These are phyloP conservation scores for Hystrix brachyura DNA, from an alignment of 2,113 vertebrate species.

Conservation along the genomic window DNA sequence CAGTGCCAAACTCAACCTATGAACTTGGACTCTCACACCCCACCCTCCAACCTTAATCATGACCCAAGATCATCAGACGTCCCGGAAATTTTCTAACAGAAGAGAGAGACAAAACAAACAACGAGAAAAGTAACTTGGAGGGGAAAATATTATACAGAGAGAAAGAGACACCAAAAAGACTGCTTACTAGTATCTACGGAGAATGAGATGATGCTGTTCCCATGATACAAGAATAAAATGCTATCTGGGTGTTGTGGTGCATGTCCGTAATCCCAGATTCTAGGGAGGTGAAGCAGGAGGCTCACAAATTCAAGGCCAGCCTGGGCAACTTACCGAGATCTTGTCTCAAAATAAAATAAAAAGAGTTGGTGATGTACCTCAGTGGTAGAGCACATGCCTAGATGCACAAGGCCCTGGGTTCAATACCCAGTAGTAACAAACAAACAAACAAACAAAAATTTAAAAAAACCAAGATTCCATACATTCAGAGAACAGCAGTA, in stretches of 20 bases:
- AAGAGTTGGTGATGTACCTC: not conserved
- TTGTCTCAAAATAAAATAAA: not conserved
- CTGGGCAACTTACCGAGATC: not conserved
- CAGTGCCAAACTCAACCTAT: not conserved
- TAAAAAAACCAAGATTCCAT: not conserved
- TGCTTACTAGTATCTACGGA: not conserved
- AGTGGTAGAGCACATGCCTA: not conserved
- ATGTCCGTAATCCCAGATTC: not conserved
- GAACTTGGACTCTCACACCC: not conserved
- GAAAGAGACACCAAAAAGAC: not conserved
- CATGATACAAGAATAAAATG: not conserved
- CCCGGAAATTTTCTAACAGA: conserved; percentile 22
- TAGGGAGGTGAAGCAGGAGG: not conserved
- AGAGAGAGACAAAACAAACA: not conserved
- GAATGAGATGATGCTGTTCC: not conserved
- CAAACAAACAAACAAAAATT: not conserved
- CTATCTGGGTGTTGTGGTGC: not conserved
- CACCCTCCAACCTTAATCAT: not conserved
- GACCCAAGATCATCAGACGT: not conserved
- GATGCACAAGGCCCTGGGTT: not conserved
- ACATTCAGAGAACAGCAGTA: not conserved
- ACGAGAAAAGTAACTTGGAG: not conserved
- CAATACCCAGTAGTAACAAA: not conserved
- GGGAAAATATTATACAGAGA: not conserved
- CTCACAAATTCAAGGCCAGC: not conserved